These are phyloP conservation scores for Armadillidium nasatum DNA, from an alignment of 1,140 invertebrate genomes.

Conservation along the genomic window DNA sequence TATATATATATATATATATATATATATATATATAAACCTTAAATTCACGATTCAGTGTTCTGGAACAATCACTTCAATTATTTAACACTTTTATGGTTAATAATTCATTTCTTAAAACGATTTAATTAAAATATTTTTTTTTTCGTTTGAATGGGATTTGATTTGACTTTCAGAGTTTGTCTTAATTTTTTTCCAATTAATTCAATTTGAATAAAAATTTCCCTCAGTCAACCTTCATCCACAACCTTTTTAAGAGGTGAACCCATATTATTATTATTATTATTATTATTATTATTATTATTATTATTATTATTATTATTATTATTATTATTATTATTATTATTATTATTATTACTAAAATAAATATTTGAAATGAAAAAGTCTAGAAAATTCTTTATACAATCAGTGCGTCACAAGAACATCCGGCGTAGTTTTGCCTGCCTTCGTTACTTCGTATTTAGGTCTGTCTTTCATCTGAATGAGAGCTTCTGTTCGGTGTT, in stretches of 20 bases:
- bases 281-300: background rate
- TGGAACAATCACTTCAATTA: too few relatives aligned
- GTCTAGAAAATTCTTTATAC: background rate
- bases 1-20: slow-evolving; percentile 22
- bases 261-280: background rate
- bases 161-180: background rate
- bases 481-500: slow-evolving; percentile 57
- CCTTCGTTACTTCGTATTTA: slow-evolving; percentile 40
- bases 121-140: background rate
- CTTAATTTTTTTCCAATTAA: background rate
- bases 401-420: slow-evolving; percentile 77
- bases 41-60: background rate
- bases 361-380: background rate
- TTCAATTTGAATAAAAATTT: too few relatives aligned
- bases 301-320: background rate
- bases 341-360: background rate
- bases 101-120: background rate
- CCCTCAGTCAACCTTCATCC: too few relatives aligned
- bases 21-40: slow-evolving; percentile 1
- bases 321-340: background rate
- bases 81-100: too few relatives aligned
- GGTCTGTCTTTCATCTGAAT: slow-evolving; percentile 58
- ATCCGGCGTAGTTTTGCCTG: slow-evolving; percentile 77
- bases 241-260: too few relatives aligned
- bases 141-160: background rate